Evolutionary conservation across 2,797 vertebrate genomes (phyloP).

Genomic region (Neosilurus mollespiculum): DNA sequence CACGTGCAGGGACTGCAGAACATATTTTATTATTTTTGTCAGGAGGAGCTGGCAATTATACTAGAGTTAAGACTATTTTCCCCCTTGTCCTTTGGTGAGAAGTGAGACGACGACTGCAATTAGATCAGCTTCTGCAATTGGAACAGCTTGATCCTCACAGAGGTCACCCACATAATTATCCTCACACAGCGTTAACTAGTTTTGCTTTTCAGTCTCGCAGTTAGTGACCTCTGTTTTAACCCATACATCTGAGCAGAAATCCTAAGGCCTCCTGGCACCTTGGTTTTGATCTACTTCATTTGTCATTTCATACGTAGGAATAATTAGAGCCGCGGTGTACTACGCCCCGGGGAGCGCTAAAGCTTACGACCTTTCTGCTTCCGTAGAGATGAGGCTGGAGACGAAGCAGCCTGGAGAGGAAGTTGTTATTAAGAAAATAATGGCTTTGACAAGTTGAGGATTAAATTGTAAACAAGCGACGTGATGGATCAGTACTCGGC

Average conservation of each 20-base stretch:
- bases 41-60: constrained; percentile 36
- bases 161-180: constrained; percentile 47
- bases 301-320: constrained; percentile 53
- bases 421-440: constrained; percentile 59
- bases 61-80: constrained; percentile 18
- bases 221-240: constrained; percentile 51
- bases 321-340: constrained; percentile 51
- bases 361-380: constrained; percentile 55
- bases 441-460: constrained; percentile 58
- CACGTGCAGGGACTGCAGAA: not conserved
- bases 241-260: constrained; percentile 34
- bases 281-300: constrained; percentile 55
- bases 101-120: constrained; percentile 28
- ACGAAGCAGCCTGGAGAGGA: constrained; percentile 50
- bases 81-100: constrained; percentile 10
- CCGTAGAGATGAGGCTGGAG: constrained; percentile 45
- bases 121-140: constrained; percentile 38
- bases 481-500: constrained; percentile 55
- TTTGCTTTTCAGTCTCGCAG: constrained; percentile 43
- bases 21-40: constrained; percentile 28
- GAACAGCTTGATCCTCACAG: constrained; percentile 41
- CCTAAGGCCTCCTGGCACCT: constrained; percentile 51
- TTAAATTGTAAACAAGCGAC: constrained; percentile 58
- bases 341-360: constrained; percentile 47
- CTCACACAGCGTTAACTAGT: constrained; percentile 35